Conservation (phyloP, 2,113 vertebrate genomes). For the Athene cunicularia region DNA sequence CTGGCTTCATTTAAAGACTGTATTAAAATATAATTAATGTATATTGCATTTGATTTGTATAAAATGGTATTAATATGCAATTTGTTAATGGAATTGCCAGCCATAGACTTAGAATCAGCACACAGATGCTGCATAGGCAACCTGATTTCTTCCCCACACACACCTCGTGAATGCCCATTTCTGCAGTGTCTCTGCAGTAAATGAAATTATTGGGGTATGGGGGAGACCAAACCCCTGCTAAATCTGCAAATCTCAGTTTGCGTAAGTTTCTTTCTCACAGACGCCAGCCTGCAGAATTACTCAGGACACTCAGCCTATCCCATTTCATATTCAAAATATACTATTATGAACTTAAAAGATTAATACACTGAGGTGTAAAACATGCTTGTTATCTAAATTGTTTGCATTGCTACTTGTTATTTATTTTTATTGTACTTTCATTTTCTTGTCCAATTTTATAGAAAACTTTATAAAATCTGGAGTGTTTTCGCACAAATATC, state of each 20-base stretch:
- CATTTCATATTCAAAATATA: neutral
- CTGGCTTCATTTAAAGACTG: neutral
- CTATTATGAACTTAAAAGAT: neutral
- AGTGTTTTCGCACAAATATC: neutral
- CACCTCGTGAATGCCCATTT: neutral
- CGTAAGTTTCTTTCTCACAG: neutral
- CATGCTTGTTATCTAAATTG: neutral
- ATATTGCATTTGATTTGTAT: neutral
- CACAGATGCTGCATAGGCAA: neutral
- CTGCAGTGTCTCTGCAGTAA: neutral
- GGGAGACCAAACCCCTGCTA: neutral
- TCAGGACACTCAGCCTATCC: neutral
- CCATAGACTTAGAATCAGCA: neutral
- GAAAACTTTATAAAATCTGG: neutral
- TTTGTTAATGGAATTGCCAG: neutral
- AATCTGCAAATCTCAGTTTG: neutral
- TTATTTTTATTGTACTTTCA: neutral
- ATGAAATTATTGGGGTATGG: neutral
- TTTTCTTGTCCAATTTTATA: neutral
- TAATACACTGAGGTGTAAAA: neutral
- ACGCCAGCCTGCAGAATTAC: neutral
- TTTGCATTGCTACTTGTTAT: neutral
- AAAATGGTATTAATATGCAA: neutral
- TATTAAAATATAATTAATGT: neutral
- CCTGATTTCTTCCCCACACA: neutral